Base-by-base conservation (phyloP, 2,888 invertebrate genomes). In the Macrosiphum euphorbiae region DNA sequence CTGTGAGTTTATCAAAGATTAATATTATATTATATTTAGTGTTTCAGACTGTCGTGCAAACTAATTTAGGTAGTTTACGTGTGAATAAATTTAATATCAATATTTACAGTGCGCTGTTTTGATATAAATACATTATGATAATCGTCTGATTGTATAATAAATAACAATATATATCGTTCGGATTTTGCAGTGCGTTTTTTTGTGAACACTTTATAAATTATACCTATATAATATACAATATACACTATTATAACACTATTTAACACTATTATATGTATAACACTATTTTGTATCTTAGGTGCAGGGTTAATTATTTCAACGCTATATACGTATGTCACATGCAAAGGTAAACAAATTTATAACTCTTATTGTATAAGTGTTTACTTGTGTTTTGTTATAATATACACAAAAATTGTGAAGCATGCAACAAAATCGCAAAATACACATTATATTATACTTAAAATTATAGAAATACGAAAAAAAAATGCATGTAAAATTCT, bases 1-100 rank as follows among this genome's bases (percentile, higher is more conserved):
- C 58, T 61, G 10, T 13, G 35, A 35, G 50, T 35, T n/a, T 47
- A 87, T 61, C 92, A 26, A 10, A 20, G n/a, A 10, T 3, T 28
- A 55, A 88, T 52, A 88, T 52, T 35, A 55, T 88, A 86, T 90
- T 47, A 67, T 47, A 58, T 35, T 28, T 26, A 35, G 20, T 78
- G 1, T 35, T 78, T 4, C 50, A 50, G n/a, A 50, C 90, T 20
- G n/a, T 26, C 10, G 26, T 90, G 44, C 91, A 55, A 58, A 85
- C 91, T 91, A 58, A 91, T 85, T 91, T n/a, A 58, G n/a, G n/a
- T 20, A 24, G 58, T 91, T 85, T 55, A 28, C 28, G 28, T 58
- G 44, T 24, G 44, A 20, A 85, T 58, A 85, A 7, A 91, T 55
- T 84, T 52, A 26, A 41, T 16, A 78, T 41, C 41, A 52, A 78